Conservation (phyloP, 2,797 vertebrate genomes). For the Mus minutoides region DNA sequence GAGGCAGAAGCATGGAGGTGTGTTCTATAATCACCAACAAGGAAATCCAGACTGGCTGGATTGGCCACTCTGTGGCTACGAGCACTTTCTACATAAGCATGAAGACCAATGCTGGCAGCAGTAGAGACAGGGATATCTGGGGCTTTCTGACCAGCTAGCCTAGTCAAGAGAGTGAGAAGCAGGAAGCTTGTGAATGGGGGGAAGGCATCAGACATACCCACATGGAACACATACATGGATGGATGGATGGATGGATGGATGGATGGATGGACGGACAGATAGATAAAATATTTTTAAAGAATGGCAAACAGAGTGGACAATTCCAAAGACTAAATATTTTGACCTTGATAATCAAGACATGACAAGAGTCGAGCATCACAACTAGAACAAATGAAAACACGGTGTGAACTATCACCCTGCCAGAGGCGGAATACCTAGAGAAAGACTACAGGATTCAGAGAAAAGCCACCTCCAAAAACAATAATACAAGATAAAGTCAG, state of each 20-base stretch:
- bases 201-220: too few relatives aligned
- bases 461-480: constrained; percentile 20
- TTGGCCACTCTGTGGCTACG: too few relatives aligned
- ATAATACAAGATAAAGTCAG: not conserved
- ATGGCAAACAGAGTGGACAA: too few relatives aligned
- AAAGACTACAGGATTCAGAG: not conserved
- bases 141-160: not conserved
- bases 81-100: too few relatives aligned
- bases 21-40: not conserved
- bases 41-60: not conserved
- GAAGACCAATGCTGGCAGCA: not conserved
- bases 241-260: not conserved
- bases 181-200: too few relatives aligned
- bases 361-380: not conserved
- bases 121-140: too few relatives aligned
- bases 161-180: not conserved
- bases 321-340: not conserved
- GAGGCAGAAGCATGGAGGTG: not conserved
- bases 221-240: not conserved
- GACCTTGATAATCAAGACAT: constrained; percentile 20
- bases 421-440: not conserved
- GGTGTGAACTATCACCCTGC: not conserved
- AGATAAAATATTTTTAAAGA: not conserved
- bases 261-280: not conserved
- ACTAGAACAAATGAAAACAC: not conserved